Evolutionary conservation across 2,888 invertebrate species (phyloP).

Genomic region (Apomyelois bistriatella): DNA sequence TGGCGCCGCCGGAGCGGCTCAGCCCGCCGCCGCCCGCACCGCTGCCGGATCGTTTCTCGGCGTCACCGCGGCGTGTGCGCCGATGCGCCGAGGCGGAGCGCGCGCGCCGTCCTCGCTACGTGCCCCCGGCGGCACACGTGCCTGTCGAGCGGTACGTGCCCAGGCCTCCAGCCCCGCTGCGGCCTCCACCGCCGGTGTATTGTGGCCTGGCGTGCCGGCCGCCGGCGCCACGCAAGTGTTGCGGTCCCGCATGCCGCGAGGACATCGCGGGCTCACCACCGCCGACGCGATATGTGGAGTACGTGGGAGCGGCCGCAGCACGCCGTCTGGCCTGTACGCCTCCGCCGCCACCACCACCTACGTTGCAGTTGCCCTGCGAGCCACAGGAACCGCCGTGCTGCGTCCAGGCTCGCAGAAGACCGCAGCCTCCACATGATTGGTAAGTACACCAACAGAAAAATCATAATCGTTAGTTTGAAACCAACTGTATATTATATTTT

Average conservation of each 20-base stretch:
- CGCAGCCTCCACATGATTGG: slow-evolving; percentile 80
- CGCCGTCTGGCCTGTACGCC: slow-evolving; percentile 78
- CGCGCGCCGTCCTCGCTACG: slow-evolving; percentile 81
- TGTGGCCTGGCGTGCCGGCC: slow-evolving; percentile 75
- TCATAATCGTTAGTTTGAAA: too few relatives aligned
- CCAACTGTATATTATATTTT: not conserved
- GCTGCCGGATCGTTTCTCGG: slow-evolving; percentile 79
- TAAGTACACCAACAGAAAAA: slow-evolving; percentile 49
- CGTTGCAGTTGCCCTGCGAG: slow-evolving; percentile 70
- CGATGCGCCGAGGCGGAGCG: slow-evolving; percentile 85
- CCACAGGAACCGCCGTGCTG: slow-evolving; percentile 78
- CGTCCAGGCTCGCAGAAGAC: slow-evolving; percentile 77
- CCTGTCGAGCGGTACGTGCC: slow-evolving; percentile 87
- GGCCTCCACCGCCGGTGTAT: slow-evolving; percentile 75
- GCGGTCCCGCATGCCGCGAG: slow-evolving; percentile 70
- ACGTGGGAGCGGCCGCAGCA: slow-evolving; percentile 82
- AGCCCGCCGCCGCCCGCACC: slow-evolving; percentile 82
- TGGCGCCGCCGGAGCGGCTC: slow-evolving; percentile 83
- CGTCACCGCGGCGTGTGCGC: slow-evolving; percentile 80
- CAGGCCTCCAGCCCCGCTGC: slow-evolving; percentile 73
- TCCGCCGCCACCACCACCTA: slow-evolving; percentile 72
- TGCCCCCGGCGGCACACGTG: slow-evolving; percentile 85
- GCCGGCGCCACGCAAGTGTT: slow-evolving; percentile 63
- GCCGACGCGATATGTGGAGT: slow-evolving; percentile 80
- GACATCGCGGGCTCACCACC: slow-evolving; percentile 67